Percentiles rank a stretch among this genome's conserved stretches.
Conservation (phyloP, 2,113 vertebrate genomes). For the Colaptes auratus region DNA sequence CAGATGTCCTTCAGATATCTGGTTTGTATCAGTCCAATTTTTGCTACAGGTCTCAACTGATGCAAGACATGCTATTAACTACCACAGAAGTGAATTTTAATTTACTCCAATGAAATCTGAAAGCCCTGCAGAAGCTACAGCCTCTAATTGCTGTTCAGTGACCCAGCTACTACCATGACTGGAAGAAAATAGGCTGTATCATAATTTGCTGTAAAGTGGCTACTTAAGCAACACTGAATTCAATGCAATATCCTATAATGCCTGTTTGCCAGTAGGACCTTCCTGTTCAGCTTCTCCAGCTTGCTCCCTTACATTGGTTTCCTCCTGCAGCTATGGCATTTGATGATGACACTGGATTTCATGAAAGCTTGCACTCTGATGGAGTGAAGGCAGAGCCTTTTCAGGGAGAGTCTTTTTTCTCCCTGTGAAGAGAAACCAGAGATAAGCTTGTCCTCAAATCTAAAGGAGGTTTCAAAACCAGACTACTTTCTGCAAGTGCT, state of each 20-base stretch:
- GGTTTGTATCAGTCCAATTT: background rate
- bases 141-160: background rate
- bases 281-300: background rate
- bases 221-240: background rate
- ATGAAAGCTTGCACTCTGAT: accelerated
- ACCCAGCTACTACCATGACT: background rate
- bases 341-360: background rate
- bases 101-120: background rate
- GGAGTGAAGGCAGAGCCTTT: background rate
- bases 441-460: background rate
- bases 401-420: background rate
- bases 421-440: background rate
- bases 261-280: background rate
- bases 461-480: background rate
- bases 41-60: background rate
- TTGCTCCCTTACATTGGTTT: background rate
- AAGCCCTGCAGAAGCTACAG: background rate
- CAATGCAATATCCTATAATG: background rate
- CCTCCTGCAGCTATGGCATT: background rate
- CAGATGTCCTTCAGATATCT: background rate
- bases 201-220: background rate
- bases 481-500: background rate
- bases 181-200: background rate
- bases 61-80: background rate
- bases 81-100: background rate